A percentile compares a stretch with the other conserved stretches of the same genome.
Conservation (phyloP, 2,888 invertebrate species). For the Drosophila diplacantha region DNA sequence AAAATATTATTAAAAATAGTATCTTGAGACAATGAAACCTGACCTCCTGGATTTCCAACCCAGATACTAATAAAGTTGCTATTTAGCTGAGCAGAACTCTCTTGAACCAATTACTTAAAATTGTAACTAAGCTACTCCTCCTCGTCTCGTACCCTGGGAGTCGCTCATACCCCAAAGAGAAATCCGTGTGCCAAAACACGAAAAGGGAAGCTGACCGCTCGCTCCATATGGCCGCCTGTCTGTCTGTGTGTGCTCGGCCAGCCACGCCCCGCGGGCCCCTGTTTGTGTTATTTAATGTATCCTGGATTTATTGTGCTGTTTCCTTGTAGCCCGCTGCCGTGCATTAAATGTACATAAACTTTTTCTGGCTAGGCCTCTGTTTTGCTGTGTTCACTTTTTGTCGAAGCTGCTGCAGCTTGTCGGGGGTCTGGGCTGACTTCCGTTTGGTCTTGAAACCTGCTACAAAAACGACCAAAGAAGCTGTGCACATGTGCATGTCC, state of each 20-base stretch:
- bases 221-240: constrained; percentile 45
- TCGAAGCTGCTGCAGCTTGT: constrained; percentile 46
- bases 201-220: constrained; percentile 71
- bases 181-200: constrained; percentile 59
- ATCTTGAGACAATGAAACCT: not conserved
- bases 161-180: constrained; percentile 25
- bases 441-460: constrained; percentile 68
- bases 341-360: constrained; percentile 67
- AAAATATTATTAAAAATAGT: too few relatives aligned
- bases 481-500: constrained; percentile 41
- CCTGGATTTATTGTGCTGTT: constrained; percentile 72
- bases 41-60: too few relatives aligned
- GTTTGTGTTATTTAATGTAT: constrained; percentile 72
- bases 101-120: too few relatives aligned
- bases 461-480: constrained; percentile 52
- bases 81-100: too few relatives aligned
- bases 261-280: constrained; percentile 26
- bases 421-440: constrained; percentile 49
- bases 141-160: constrained; percentile 14
- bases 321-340: constrained; percentile 58
- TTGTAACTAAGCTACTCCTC: not conserved
- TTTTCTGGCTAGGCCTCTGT: constrained; percentile 42
- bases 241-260: constrained; percentile 25
- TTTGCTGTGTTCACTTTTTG: constrained; percentile 23
- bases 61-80: too few relatives aligned